Base-by-base conservation (phyloP, 2,888 invertebrate genomes). In the Heliconius charithonia region DNA sequence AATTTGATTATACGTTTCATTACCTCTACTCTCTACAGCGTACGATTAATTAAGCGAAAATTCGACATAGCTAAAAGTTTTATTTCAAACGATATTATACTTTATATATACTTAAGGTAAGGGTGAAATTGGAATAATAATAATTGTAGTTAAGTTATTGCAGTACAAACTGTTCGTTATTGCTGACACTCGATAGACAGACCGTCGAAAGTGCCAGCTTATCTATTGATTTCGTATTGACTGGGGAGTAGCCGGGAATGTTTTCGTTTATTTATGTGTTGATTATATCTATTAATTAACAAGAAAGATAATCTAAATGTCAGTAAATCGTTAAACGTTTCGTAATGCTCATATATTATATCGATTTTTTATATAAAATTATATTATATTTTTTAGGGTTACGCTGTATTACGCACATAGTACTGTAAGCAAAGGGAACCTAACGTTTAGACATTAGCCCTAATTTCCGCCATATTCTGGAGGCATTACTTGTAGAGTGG, bases 161-260 rank as follows among this genome's bases (percentile, higher is more conserved):
- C 75, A 32, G 75, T 62, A 63, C 62, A 63, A 79, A 67, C 71
- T 59, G 77, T 75, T 81, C 79, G 80, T 77, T 80, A 79, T 75
- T 66, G 62, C 80, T 79, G 80, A 80, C 76, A 79, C 75, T 72
- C 80, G 66, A 79, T 79, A 81, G 77, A 81, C 79, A 75, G 79
- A 77, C 77, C 67, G 79, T 72, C 79, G 75, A 80, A 81, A 81
- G 80, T 81, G 79, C 75, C 63, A 41, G 71, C 51, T 72, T 79
- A 77, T 77, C 77, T 81, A 79, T 77, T 71, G 75, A 77, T 75
- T 81, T 73, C 51, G 56, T 75, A 45, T 67, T 41, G 67, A 51
- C 72, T 74, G 32, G 51, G 32, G 37, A 63, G 32, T 65, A 67
- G 56, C 19, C 45, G 75, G 69, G 69, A 51, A 71, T 72, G 67